Conservation (phyloP, 2,888 invertebrate genomes). For the Phanerotoma sp. region DNA sequence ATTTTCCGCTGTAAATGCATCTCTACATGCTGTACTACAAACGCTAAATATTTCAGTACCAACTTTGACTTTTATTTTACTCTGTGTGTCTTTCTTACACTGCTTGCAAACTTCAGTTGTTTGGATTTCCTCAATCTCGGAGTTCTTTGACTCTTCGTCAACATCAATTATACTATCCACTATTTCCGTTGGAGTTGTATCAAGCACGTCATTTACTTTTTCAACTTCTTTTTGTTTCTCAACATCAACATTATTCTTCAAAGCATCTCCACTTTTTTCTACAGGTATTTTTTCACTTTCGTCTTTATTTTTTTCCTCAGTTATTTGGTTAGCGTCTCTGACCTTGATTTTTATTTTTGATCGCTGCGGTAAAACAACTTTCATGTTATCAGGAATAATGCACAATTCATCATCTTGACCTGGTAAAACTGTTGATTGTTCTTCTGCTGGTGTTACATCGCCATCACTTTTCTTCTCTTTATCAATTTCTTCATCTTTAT, state of each 20-base stretch:
- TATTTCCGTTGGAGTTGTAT: background rate
- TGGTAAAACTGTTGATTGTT: slow-evolving; percentile 43
- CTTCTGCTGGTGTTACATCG: slow-evolving; percentile 38
- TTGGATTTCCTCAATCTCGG: slow-evolving; percentile 49
- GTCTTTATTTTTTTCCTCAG: slow-evolving; percentile 27
- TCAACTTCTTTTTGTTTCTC: slow-evolving; percentile 24
- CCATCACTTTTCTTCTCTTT: slow-evolving; percentile 24
- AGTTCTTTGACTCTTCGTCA: slow-evolving; percentile 56
- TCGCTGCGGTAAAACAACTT: slow-evolving; percentile 39
- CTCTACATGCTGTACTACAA: slow-evolving; percentile 51
- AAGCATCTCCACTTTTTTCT: background rate
- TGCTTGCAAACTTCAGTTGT: slow-evolving; percentile 49
- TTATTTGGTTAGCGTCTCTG: slow-evolving; percentile 26
- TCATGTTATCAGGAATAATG: slow-evolving; percentile 56
- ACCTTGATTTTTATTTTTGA: slow-evolving; percentile 12
- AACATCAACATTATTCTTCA: slow-evolving; percentile 3
- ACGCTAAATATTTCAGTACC: slow-evolving; percentile 53
- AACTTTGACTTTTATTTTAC: slow-evolving; percentile 58
- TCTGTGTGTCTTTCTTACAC: slow-evolving; percentile 45
- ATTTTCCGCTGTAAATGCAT: slow-evolving; percentile 46
- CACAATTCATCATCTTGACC: slow-evolving; percentile 55
- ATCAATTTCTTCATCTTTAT: too few species aligned
- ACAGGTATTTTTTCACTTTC: background rate
- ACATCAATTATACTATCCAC: slow-evolving; percentile 56
- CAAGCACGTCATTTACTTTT: background rate